phyloP scores from a whole-genome alignment of 1,140 invertebrate species.

The Zophobas morio region DNA sequence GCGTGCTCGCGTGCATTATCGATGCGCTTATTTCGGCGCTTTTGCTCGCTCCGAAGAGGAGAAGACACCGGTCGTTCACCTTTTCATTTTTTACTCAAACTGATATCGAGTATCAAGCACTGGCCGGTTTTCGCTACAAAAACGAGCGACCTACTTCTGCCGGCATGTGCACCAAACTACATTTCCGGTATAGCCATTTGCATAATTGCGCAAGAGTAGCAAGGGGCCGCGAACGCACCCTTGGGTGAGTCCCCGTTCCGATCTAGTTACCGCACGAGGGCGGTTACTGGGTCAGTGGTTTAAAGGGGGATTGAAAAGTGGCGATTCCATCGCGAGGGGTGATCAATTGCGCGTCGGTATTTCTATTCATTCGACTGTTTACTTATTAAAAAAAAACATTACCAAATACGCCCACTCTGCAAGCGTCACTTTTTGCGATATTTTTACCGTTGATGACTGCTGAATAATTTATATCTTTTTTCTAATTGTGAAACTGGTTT shows the following conservation, averaged over 20 bases:
- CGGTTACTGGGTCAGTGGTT: too few species aligned
- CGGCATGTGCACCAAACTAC: too few species aligned
- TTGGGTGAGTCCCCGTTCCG: too few species aligned
- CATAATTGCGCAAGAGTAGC: too few species aligned
- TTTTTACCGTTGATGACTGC: conserved; percentile 6
- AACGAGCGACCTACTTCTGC: too few species aligned
- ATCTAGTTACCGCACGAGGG: too few species aligned
- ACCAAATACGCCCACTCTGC: not conserved
- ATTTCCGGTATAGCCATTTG: too few species aligned
- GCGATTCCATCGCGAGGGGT: not conserved
- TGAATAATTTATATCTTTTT: conserved; percentile 18
- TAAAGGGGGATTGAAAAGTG: too few species aligned
- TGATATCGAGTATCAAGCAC: too few species aligned
- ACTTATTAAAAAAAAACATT: not conserved
- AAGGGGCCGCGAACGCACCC: too few species aligned
- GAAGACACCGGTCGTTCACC: not conserved
- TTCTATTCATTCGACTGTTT: not conserved
- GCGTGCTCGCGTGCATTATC: not conserved
- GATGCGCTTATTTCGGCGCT: not conserved
- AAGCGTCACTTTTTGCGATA: not conserved
- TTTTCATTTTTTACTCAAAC: conserved; percentile 3
- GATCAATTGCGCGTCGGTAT: not conserved
- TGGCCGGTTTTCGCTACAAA: too few species aligned
- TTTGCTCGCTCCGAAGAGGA: not conserved
- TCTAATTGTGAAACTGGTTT: conserved; percentile 8